Evolutionary conservation across 64 coral and sea anemone species (phyloP).

Genomic region (Orbicella faveolata): DNA sequence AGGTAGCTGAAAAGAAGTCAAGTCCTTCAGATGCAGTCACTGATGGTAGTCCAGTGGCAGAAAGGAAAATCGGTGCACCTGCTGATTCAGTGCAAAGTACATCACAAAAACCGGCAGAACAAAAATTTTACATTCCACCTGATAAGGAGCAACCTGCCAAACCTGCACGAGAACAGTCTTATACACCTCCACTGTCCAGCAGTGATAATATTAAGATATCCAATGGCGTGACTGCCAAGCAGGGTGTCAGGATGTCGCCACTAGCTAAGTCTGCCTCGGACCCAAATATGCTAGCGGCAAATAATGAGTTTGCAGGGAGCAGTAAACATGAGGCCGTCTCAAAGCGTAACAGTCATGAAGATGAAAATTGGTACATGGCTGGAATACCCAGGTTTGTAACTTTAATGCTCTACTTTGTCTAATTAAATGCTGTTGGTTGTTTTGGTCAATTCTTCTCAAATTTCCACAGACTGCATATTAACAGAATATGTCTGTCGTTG

Average conservation of each 20-base stretch:
- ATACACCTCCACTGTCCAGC: neutral
- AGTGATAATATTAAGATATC: neutral
- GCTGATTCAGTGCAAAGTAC: neutral
- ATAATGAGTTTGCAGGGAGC: neutral
- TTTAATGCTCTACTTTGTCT: no score
- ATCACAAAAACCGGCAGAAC: neutral
- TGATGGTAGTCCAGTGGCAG: constrained; percentile 17
- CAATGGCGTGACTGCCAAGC: neutral
- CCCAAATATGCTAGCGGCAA: neutral
- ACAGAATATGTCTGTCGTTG: no score
- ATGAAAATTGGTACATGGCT: constrained; percentile 78
- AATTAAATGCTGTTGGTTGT: no score
- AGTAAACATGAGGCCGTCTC: neutral
- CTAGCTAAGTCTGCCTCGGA: constrained; percentile 19
- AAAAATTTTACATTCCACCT: neutral
- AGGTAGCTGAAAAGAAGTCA: constrained; percentile 6
- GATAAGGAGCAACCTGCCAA: neutral
- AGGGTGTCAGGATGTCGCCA: neutral
- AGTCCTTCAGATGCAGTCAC: constrained; percentile 23
- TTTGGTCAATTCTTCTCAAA: no score
- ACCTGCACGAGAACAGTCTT: neutral
- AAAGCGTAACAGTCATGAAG: constrained; percentile 39
- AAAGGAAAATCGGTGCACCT: neutral
- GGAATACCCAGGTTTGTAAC: constrained; percentile 63
- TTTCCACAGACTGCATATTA: no score